Conservation (phyloP, 2,113 vertebrate species). For the Uria lomvia region DNA sequence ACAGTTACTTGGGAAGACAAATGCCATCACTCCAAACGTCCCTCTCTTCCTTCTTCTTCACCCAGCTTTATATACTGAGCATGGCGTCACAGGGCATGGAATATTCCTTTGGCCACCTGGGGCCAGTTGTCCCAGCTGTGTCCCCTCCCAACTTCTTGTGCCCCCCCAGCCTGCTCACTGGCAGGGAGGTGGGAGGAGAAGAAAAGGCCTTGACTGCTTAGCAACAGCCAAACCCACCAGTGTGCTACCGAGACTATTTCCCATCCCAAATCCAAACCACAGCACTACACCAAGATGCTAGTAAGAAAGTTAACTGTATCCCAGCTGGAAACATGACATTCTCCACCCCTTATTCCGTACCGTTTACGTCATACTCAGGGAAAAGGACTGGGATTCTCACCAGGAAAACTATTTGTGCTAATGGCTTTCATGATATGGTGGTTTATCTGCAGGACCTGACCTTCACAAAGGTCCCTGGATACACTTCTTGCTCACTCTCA, state of each 20-base stretch:
- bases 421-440: neutral
- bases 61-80: neutral
- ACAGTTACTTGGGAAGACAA: neutral
- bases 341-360: neutral
- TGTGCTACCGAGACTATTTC: neutral
- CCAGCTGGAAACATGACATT: neutral
- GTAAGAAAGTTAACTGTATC: neutral
- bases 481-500: neutral
- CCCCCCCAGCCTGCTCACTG: neutral
- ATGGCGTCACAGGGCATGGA: neutral
- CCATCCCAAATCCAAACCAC: neutral
- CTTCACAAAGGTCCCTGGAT: neutral
- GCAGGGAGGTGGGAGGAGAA: neutral
- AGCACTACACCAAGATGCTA: neutral
- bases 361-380: neutral
- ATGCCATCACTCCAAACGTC: neutral
- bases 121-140: neutral
- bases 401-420: neutral
- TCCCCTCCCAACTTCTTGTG: neutral
- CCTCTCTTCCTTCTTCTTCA: neutral
- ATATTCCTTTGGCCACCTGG: neutral
- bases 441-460: neutral
- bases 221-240: neutral
- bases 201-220: neutral
- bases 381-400: neutral